Percentiles rank a stretch among this genome's conserved stretches.
phyloP scores from a whole-genome alignment of 2,797 vertebrate genomes.

The Mormyrops boulengeri region DNA sequence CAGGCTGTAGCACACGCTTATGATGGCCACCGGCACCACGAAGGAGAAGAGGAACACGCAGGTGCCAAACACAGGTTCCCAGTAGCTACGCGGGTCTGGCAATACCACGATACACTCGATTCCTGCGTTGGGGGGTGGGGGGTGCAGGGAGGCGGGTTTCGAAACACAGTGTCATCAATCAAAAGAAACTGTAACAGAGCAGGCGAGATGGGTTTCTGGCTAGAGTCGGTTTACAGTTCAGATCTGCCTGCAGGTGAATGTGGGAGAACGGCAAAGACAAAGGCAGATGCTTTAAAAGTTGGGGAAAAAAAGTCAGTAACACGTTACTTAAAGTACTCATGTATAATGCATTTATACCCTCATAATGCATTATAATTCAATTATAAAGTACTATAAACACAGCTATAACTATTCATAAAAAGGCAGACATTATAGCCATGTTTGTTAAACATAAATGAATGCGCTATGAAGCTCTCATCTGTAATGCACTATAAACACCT shows the following conservation, averaged over 20 bases:
- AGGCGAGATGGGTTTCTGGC: not conserved
- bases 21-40: constrained; percentile 70
- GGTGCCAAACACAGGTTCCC: constrained; percentile 68
- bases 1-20: constrained; percentile 74
- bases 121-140: constrained; percentile 46
- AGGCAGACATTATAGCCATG: not conserved
- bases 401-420: not conserved
- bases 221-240: not conserved
- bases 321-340: not conserved
- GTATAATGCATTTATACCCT: not conserved
- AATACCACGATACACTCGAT: constrained; percentile 76
- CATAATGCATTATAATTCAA: not conserved
- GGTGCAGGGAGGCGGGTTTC: not conserved
- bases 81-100: constrained; percentile 67
- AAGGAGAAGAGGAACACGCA: constrained; percentile 80
- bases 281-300: not conserved
- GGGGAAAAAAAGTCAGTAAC: not conserved
- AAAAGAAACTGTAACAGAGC: not conserved
- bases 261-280: not conserved
- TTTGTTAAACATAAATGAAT: not conserved
- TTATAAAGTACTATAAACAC: not conserved
- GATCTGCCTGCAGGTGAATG: not conserved
- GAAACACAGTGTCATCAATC: not conserved
- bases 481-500: not conserved
- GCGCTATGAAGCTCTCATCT: not conserved